phyloP scores from a whole-genome alignment of 2,888 invertebrate species.

The Caenorhabditis zanzibari region DNA sequence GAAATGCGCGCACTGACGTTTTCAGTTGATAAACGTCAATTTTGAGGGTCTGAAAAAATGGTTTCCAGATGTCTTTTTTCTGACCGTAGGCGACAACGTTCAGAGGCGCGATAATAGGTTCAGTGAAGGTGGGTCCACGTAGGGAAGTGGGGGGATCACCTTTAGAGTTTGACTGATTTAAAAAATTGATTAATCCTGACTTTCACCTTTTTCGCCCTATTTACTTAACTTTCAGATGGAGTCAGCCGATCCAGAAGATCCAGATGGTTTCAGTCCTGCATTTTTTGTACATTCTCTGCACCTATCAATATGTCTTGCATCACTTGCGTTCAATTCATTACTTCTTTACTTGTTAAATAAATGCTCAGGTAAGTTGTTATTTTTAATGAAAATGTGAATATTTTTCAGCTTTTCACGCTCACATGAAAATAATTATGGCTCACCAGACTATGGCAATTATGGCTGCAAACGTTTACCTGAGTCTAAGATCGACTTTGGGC shows the following conservation, averaged over 20 bases:
- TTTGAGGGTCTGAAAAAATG: too few species aligned
- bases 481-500: slow-evolving; percentile 41
- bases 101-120: too few species aligned
- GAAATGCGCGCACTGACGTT: too few species aligned
- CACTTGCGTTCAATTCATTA: slow-evolving; percentile 51
- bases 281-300: slow-evolving; percentile 55
- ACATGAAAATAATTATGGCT: slow-evolving; percentile 62
- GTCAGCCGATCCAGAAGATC: slow-evolving; percentile 43
- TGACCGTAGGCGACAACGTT: too few species aligned
- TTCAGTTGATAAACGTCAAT: too few species aligned
- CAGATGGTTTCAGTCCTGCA: slow-evolving; percentile 41
- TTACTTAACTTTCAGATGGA: slow-evolving; percentile 40
- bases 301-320: slow-evolving; percentile 48
- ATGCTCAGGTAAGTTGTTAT: slow-evolving; percentile 37
- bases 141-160: too few species aligned
- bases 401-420: slow-evolving; percentile 52
- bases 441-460: slow-evolving; percentile 59
- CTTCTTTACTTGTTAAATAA: slow-evolving; percentile 50
- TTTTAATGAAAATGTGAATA: neutral
- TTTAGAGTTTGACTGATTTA: too few species aligned
- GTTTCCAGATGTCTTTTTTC: neutral
- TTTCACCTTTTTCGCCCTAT: neutral
- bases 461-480: slow-evolving; percentile 45
- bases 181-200: neutral
- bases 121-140: too few species aligned